These are phyloP conservation scores for Hephaestus fuliginosus DNA, from an alignment of 2,797 vertebrate genomes.

Conservation along the genomic window DNA sequence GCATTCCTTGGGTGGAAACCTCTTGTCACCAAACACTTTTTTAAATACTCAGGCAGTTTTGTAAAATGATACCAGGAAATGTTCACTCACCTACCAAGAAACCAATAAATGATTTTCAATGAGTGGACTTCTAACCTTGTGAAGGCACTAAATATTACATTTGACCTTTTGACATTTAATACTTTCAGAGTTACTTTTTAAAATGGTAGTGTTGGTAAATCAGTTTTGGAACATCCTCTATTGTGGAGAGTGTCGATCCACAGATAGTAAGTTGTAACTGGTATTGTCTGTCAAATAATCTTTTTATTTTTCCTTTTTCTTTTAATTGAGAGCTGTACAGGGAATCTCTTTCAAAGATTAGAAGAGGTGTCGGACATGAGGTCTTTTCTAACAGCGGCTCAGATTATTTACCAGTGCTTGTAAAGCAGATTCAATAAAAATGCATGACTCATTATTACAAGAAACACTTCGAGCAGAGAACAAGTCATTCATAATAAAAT, in stretches of 20 bases:
- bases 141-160: background rate
- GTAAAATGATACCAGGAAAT: background rate
- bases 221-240: background rate
- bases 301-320: constrained; percentile 14
- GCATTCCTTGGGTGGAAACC: background rate
- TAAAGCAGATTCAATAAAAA: constrained; percentile 33
- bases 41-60: background rate
- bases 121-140: background rate
- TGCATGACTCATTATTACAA: constrained; percentile 36
- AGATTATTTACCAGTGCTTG: constrained; percentile 39
- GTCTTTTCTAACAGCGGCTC: constrained; percentile 37
- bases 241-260: background rate
- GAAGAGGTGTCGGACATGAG: constrained; percentile 16
- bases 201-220: background rate
- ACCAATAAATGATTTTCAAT: constrained; percentile 2
- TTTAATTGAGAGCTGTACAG: background rate
- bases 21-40: background rate
- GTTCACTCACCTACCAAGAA: background rate
- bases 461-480: constrained; percentile 29
- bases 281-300: constrained; percentile 2
- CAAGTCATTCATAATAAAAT: constrained; percentile 32
- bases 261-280: background rate
- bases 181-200: constrained; percentile 1
- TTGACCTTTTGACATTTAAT: constrained; percentile 17
- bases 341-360: constrained; percentile 27